Conservation (phyloP, 2,888 invertebrate genomes). For the Psococerastis gibbosa region DNA sequence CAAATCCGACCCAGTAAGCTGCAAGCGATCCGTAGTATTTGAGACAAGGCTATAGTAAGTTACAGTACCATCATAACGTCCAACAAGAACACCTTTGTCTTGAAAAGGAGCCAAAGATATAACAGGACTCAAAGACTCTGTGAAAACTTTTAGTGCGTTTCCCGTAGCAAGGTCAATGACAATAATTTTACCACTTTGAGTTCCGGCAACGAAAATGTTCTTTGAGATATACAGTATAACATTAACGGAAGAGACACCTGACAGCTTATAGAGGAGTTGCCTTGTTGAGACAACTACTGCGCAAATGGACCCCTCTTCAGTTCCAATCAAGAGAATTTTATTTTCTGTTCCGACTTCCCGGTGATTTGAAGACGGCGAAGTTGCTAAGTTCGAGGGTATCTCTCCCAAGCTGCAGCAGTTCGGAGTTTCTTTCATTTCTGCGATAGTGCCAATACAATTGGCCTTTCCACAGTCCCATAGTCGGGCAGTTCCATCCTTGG, state of each 20-base stretch:
- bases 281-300: slow-evolving; percentile 36
- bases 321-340: slow-evolving; percentile 38
- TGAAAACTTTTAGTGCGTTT: slow-evolving; percentile 24
- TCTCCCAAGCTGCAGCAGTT: slow-evolving; percentile 35
- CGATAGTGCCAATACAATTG: slow-evolving; percentile 32
- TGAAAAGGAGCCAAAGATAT: slow-evolving; percentile 30
- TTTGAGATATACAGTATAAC: slow-evolving; percentile 32
- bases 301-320: slow-evolving; percentile 37
- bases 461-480: slow-evolving; percentile 50
- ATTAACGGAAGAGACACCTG: slow-evolving; percentile 34
- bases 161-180: slow-evolving; percentile 23
- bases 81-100: slow-evolving; percentile 33
- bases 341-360: slow-evolving; percentile 38
- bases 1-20: slow-evolving; percentile 49
- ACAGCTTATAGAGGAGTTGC: slow-evolving; percentile 26
- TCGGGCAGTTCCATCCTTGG: slow-evolving; percentile 46
- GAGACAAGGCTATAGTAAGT: slow-evolving; percentile 26
- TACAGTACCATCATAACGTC: slow-evolving; percentile 44
- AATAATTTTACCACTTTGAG: slow-evolving; percentile 31
- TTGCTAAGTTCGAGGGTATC: slow-evolving; percentile 18
- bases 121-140: slow-evolving; percentile 38
- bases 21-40: slow-evolving; percentile 25
- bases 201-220: slow-evolving; percentile 33
- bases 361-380: slow-evolving; percentile 24
- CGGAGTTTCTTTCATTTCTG: slow-evolving; percentile 32